These are phyloP conservation scores for Acipenser oxyrinchus DNA, from an alignment of 2,797 vertebrate species.

Conservation along the genomic window DNA sequence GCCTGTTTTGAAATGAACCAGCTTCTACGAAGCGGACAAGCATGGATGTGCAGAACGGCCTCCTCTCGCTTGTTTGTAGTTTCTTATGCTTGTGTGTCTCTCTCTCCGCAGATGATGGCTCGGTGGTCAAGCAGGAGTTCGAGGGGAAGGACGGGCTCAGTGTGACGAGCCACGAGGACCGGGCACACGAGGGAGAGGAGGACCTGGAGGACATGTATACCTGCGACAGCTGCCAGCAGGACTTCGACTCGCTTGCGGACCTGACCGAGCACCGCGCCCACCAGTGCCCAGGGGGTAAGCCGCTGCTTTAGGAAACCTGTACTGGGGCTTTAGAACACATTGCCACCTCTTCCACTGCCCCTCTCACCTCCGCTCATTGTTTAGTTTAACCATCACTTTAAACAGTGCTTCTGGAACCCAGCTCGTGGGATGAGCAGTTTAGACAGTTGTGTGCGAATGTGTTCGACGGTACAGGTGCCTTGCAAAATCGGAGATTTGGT, in stretches of 20 bases:
- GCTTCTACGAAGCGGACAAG: neutral
- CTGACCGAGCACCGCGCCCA: conserved; percentile 95
- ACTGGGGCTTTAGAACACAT: conserved; percentile 20
- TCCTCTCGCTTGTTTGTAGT: conserved; percentile 12
- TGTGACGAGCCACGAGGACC: conserved; percentile 80
- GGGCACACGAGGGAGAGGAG: conserved; percentile 80
- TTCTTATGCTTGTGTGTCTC: conserved; percentile 25
- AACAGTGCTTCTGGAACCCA: no score
- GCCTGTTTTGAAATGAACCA: no score
- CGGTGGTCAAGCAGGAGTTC: conserved; percentile 63
- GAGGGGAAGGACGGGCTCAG: conserved; percentile 81
- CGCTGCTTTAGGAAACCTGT: conserved; percentile 15
- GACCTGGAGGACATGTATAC: conserved; percentile 98
- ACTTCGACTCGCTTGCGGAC: conserved; percentile 96
- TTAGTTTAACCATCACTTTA: no score
- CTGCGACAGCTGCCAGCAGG: conserved; percentile 98
- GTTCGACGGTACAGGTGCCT: no score
- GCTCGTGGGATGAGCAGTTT: no score
- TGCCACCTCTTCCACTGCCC: conserved; percentile 8
- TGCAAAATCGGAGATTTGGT: no score
- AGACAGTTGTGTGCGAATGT: no score
- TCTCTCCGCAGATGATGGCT: conserved; percentile 69
- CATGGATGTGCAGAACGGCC: neutral
- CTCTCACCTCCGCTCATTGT: no score
- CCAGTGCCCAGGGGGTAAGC: conserved; percentile 92